These are phyloP conservation scores for Bombus terrestris DNA, from an alignment of 1,140 invertebrate species.

Conservation along the genomic window DNA sequence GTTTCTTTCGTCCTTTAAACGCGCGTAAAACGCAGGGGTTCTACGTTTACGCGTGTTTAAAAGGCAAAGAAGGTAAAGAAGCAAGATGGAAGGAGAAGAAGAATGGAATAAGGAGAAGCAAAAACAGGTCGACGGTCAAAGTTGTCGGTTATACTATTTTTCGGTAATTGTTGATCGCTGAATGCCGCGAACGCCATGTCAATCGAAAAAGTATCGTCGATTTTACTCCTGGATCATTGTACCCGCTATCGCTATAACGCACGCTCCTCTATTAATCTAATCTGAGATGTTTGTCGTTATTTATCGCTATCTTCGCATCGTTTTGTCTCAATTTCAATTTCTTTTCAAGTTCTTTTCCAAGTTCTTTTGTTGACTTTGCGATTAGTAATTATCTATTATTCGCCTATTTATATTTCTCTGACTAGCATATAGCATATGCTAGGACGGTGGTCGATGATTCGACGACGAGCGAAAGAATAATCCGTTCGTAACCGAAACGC, in stretches of 20 bases:
- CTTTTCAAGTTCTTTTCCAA: too few relatives aligned
- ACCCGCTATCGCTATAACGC: neutral
- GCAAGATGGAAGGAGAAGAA: too few relatives aligned
- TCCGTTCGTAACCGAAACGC: neutral
- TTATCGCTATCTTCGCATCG: neutral
- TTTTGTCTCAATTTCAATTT: neutral
- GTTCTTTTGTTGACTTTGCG: too few relatives aligned
- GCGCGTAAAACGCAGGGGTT: accelerated
- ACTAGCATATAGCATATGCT: neutral
- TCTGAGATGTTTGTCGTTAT: neutral
- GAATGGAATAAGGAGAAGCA: too few relatives aligned
- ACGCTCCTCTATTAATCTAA: neutral
- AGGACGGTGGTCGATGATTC: too few relatives aligned
- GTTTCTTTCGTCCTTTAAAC: neutral
- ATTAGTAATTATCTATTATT: neutral
- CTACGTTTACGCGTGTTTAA: too few relatives aligned
- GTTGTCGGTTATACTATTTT: neutral
- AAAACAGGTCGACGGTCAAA: neutral
- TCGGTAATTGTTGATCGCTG: neutral
- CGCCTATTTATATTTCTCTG: too few relatives aligned
- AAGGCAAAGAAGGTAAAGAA: too few relatives aligned
- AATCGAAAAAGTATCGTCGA: conserved; percentile 27
- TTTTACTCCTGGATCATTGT: neutral
- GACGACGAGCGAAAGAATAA: too few relatives aligned
- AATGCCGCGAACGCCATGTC: neutral